Percentiles rank a stretch among this genome's conserved stretches.
phyloP scores from a whole-genome alignment of 2,888 invertebrate genomes.

The Tridacna crocea region DNA sequence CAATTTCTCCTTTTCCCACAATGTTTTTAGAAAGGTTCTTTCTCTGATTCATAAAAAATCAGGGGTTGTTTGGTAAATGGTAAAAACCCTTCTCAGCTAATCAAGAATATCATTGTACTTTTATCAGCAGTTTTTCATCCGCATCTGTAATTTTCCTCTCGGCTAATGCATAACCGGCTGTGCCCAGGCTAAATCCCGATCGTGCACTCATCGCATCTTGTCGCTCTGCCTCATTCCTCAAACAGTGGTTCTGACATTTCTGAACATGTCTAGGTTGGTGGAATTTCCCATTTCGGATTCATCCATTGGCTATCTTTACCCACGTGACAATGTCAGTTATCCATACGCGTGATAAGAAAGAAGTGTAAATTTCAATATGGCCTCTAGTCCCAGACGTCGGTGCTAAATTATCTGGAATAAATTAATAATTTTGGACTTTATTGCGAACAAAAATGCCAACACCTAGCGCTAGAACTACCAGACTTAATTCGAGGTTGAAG shows the following conservation, averaged over 20 bases:
- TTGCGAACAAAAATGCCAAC: conserved; percentile 71
- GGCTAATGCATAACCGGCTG: conserved; percentile 59
- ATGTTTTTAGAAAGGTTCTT: too few relatives aligned
- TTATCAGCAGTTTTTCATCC: conserved; percentile 43
- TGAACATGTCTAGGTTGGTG: conserved; percentile 52
- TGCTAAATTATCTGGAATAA: conserved; percentile 49
- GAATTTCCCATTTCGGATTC: conserved; percentile 53
- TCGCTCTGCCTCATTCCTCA: conserved; percentile 24
- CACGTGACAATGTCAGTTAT: conserved; percentile 70
- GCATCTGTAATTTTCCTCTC: conserved; percentile 51
- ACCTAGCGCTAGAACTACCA: conserved; percentile 71
- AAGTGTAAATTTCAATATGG: conserved; percentile 77
- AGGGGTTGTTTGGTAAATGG: too few relatives aligned
- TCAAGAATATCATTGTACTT: not conserved
- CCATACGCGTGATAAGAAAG: conserved; percentile 68
- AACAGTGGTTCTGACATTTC: conserved; percentile 52
- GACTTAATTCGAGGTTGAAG: conserved; percentile 71
- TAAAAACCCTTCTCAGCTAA: too few relatives aligned
- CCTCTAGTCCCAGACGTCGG: conserved; percentile 64
- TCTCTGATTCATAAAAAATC: too few relatives aligned
- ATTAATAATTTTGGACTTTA: conserved; percentile 33
- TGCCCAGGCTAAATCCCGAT: conserved; percentile 63
- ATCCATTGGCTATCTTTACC: conserved; percentile 55
- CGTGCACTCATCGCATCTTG: conserved; percentile 56
- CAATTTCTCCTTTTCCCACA: too few relatives aligned